Percentiles rank a stretch among this genome's conserved stretches.
Conservation (phyloP, 1,140 invertebrate genomes). For the Drosophila pectinifera region DNA sequence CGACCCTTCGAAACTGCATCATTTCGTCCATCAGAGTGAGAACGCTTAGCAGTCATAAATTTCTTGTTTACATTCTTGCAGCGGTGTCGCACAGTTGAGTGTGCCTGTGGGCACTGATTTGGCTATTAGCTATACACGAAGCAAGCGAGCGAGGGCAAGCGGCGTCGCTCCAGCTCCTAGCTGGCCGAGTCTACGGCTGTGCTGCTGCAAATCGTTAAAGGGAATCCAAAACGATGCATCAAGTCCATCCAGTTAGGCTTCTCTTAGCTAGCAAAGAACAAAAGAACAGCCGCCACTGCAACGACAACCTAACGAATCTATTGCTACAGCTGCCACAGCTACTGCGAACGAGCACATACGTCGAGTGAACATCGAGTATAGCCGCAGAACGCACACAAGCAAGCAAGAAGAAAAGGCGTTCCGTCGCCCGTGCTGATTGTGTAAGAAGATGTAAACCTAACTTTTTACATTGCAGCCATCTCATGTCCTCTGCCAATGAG, state of each 20-base stretch:
- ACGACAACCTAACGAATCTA: conserved; percentile 45
- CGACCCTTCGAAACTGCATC: not conserved
- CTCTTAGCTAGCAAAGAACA: conserved; percentile 25
- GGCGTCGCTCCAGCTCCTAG: conserved; percentile 10
- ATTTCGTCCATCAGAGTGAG: conserved; percentile 46
- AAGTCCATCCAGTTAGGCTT: conserved; percentile 72
- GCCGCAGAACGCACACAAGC: conserved; percentile 20
- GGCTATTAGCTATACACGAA: conserved; percentile 7
- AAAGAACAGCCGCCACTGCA: conserved; percentile 34
- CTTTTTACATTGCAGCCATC: conserved; percentile 68
- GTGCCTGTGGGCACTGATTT: conserved; percentile 47
- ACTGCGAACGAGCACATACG: conserved; percentile 15
- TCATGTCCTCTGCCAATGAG: conserved; percentile 46
- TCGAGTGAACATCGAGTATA: conserved; percentile 30
- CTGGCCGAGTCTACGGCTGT: conserved; percentile 32
- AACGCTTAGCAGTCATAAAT: conserved; percentile 30
- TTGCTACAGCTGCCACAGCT: conserved; percentile 14
- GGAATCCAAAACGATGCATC: conserved; percentile 81
- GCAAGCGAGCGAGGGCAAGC: conserved; percentile 1
- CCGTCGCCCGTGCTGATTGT: conserved; percentile 12
- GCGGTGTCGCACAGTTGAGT: conserved; percentile 55
- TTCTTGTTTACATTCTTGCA: conserved; percentile 61
- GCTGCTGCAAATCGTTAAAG: conserved; percentile 75
- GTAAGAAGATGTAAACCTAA: conserved; percentile 45
- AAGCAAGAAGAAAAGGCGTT: conserved; percentile 4